Percentiles rank a stretch among this genome's conserved stretches.
These are phyloP conservation scores for Laothoe populi DNA, from an alignment of 2,888 invertebrate genomes.

Conservation along the genomic window DNA sequence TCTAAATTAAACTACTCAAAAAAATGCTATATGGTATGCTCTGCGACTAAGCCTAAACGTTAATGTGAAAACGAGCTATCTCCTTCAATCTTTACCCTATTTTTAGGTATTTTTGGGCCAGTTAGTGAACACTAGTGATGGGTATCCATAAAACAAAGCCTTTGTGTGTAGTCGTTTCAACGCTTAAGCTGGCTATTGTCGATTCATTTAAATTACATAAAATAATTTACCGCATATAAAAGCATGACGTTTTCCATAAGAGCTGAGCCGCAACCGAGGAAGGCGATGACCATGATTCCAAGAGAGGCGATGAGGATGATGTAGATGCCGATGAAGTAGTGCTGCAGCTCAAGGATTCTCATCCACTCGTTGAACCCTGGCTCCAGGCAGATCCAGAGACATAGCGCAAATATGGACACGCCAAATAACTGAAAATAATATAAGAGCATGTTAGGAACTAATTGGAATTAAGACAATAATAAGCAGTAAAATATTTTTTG, in stretches of 20 bases:
- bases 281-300: conserved; percentile 90
- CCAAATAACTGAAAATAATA: conserved; percentile 88
- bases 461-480: not conserved
- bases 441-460: not conserved
- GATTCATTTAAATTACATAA: not conserved
- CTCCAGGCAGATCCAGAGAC: conserved; percentile 93
- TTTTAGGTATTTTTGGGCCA: too few species aligned
- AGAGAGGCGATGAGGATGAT: conserved; percentile 90
- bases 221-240: conserved; percentile 87
- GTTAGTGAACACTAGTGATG: too few species aligned
- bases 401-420: conserved; percentile 90
- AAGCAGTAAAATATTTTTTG: not conserved
- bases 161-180: too few species aligned
- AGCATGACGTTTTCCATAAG: conserved; percentile 89
- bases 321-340: conserved; percentile 94
- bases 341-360: conserved; percentile 88
- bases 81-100: too few species aligned
- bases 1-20: too few species aligned
- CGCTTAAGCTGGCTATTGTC: too few species aligned
- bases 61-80: too few species aligned
- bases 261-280: conserved; percentile 93
- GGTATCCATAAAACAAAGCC: too few species aligned
- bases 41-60: too few species aligned
- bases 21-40: too few species aligned
- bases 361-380: conserved; percentile 94